Evolutionary conservation across 2,113 vertebrate genomes (phyloP).

Genomic region (Connochaetes taurinus): DNA sequence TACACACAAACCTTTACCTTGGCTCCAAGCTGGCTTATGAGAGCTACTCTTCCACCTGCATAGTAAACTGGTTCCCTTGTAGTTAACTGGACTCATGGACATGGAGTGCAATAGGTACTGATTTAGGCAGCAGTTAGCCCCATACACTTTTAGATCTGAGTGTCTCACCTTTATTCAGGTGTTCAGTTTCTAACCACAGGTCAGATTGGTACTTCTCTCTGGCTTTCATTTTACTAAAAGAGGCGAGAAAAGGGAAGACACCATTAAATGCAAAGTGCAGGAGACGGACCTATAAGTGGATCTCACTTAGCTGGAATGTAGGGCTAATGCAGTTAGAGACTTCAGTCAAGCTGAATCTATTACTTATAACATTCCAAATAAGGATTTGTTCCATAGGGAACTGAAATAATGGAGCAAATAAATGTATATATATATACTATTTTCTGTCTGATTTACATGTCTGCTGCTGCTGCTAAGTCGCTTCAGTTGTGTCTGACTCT

Average conservation of each 20-base stretch:
- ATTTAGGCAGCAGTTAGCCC: not conserved
- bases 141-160: not conserved
- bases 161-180: not conserved
- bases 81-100: not conserved
- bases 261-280: not conserved
- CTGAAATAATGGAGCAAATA: not conserved
- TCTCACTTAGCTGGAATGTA: no score
- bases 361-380: not conserved
- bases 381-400: not conserved
- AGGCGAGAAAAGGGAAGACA: not conserved
- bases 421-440: not conserved
- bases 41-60: not conserved
- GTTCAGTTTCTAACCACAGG: not conserved
- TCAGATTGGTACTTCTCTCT: not conserved
- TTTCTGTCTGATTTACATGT: not conserved
- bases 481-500: no score
- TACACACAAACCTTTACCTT: not conserved
- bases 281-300: not conserved
- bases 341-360: not conserved
- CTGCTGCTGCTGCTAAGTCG: no score
- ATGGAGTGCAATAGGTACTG: not conserved
- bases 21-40: not conserved
- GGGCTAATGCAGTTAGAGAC: not conserved
- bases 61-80: not conserved
- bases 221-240: not conserved